Base-by-base conservation (phyloP, 2,888 invertebrate genomes). In the Linyphia triangularis region DNA sequence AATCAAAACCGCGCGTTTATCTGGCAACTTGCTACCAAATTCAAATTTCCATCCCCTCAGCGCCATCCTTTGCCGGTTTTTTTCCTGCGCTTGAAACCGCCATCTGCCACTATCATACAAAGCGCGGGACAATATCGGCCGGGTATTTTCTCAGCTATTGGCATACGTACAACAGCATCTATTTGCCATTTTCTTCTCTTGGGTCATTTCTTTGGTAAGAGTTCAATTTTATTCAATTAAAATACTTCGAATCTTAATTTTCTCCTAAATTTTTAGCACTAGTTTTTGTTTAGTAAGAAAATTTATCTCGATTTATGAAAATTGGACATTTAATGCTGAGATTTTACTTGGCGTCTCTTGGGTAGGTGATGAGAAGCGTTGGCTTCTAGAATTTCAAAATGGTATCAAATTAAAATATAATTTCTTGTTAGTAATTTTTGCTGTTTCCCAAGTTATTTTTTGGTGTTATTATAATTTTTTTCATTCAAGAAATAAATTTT, bases 21-120 rank as follows among this genome's bases (percentile, higher is more conserved):
- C 86, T 86, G 86, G 86, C 86, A 88, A 88, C 86, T 81, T 24
- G 33, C 75, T 37, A 67, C 67, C 30, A 88, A 88, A 81, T 88
- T 88, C 86, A 88, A 88, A 88, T 81, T 85, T 88, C 59, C 40
- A 13, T 40, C 40, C 26, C 33, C 10, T 33, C 81, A 81, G 86
- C 86, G 86, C 86, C 85, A 61, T 72, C 72, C 37, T 30, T 61
- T 65, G 65, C 77, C 78, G 70, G 43, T 65, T 81, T 81, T 63
- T 28, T 30, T 67, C 33, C 33, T 30, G 40, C 30, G 61, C 16
- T 28, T 37, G 51, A 24, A 40, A n/a, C 67, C 43, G 79, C 75
- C 81, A 81, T 78, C 81, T 86, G 86, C 86, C 70, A 61, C 70
- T 65, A 24, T 13, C 69, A 28, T n/a, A 22, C 63, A 79, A 86